A percentile compares a stretch with the other conserved stretches of the same genome.
Conservation (phyloP, 1,140 invertebrate genomes). For the Wiebesia pumilae region DNA sequence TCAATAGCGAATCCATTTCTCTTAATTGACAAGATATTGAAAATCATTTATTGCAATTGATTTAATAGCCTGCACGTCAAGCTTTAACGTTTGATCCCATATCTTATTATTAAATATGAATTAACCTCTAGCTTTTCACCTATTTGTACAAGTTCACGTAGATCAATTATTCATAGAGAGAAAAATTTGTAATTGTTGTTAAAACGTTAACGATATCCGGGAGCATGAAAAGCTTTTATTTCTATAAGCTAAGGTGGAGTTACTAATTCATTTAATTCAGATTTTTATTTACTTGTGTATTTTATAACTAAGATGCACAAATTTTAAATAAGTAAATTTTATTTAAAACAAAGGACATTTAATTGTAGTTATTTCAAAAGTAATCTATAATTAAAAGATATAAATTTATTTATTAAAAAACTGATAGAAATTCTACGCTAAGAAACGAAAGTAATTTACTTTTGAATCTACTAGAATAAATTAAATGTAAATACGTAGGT, state of each 20-base stretch:
- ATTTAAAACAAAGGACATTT: neutral
- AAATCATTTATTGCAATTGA: slow-evolving; percentile 2
- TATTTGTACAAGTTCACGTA: neutral
- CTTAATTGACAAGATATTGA: slow-evolving; percentile 1
- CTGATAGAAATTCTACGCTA: too few relatives aligned
- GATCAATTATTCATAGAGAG: too few relatives aligned
- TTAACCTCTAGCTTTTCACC: neutral
- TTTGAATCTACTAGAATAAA: too few relatives aligned
- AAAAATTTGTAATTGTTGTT: too few relatives aligned
- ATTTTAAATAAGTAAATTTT: neutral
- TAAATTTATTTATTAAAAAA: neutral
- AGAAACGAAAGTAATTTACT: too few relatives aligned
- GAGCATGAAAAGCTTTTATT: too few relatives aligned
- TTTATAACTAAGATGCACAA: too few relatives aligned
- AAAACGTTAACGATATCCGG: too few relatives aligned
- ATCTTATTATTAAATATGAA: slow-evolving; percentile 6
- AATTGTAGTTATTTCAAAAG: neutral
- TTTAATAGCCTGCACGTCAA: neutral
- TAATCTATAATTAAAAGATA: slow-evolving; percentile 18
- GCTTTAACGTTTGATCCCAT: neutral
- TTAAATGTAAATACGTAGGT: too few relatives aligned
- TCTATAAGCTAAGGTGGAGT: too few relatives aligned
- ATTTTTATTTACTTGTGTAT: too few relatives aligned
- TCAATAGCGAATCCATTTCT: neutral
- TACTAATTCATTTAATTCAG: too few relatives aligned